Conservation (phyloP, 2,797 vertebrate species). For the Aselliscus stoliczkanus region DNA sequence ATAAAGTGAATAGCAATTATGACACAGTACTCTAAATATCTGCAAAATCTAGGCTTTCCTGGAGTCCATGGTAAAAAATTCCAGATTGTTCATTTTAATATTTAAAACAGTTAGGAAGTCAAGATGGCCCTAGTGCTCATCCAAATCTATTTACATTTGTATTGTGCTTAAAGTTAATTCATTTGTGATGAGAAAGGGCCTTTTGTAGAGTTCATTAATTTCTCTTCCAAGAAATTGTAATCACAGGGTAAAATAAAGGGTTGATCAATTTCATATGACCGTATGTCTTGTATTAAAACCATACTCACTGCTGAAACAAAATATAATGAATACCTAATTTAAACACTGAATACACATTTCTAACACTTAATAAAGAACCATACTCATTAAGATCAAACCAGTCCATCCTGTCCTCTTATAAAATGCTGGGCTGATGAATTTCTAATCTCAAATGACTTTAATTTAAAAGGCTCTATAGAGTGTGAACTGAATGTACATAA, state of each 20-base stretch:
- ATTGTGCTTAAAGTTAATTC: conserved; percentile 23
- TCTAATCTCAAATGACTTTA: not conserved
- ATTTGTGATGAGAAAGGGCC: not conserved
- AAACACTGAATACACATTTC: not conserved
- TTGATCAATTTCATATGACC: not conserved
- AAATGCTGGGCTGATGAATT: not conserved
- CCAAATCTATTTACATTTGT: not conserved
- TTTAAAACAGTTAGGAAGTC: not conserved
- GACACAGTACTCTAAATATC: not conserved
- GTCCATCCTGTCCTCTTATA: not conserved
- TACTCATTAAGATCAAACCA: not conserved
- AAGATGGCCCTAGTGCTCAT: not conserved
- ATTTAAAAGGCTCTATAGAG: not conserved
- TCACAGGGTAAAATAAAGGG: not conserved
- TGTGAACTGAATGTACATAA: not conserved
- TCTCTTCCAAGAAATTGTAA: conserved; percentile 2
- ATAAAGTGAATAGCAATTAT: not conserved
- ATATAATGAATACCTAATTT: not conserved
- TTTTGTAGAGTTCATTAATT: not conserved
- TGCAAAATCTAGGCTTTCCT: not conserved
- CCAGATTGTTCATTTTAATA: not conserved
- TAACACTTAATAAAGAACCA: not conserved
- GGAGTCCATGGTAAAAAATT: not conserved
- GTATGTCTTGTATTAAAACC: not conserved
- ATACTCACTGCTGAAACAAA: not conserved